Evolutionary conservation across 1,140 invertebrate species (phyloP), one percentile per base, ranked within the genome.

Genomic region (Cheumatopsyche charites): DNA sequence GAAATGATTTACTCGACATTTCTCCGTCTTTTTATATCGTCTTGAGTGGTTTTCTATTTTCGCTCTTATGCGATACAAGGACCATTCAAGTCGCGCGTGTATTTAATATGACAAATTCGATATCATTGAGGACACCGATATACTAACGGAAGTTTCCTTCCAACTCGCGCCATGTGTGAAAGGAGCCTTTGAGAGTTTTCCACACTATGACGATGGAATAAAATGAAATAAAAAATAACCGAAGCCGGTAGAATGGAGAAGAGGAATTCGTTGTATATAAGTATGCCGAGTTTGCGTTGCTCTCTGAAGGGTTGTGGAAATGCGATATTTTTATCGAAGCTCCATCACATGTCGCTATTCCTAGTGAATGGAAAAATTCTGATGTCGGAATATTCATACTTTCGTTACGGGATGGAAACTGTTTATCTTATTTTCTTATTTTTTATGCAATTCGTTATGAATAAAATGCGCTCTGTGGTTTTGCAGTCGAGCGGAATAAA

Each of bases 311-410:
- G 29, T 4, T 9, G 23, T 12, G 11, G 62, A 63, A 63, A 63
- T 45, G 62, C 42, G 62, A 63, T 63, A 63, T 29, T 63, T 63
- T 63, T 63, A 63, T 63, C 15, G 62, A 45, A 42, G 36, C 62
- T 23, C 29, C 62, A 23, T 63, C 62, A 42, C 29, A 23, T 58
- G 55, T 12, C 21, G 49, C 12, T 23, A 12, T 17, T 9, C 17
- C 5, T 52, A 52, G 47, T 17, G 47, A 52, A 52, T 17, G 47
- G 15, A 52, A 17, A 11, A 19, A 52, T 15, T 52, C 6, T 19
- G 7, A 52, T 52, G 15, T 17, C 15, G 19, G 9, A 52, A 52
- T 52, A 52, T 52, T 52, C 47, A 52, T 17, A 17, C 47, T 36
- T 36, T 36, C 9, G 9, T 9, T 36, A n/a, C 29, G 29, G 9